Evolutionary conservation across 2,113 vertebrate species (phyloP).

Genomic region (Odontophorus gujanensis): DNA sequence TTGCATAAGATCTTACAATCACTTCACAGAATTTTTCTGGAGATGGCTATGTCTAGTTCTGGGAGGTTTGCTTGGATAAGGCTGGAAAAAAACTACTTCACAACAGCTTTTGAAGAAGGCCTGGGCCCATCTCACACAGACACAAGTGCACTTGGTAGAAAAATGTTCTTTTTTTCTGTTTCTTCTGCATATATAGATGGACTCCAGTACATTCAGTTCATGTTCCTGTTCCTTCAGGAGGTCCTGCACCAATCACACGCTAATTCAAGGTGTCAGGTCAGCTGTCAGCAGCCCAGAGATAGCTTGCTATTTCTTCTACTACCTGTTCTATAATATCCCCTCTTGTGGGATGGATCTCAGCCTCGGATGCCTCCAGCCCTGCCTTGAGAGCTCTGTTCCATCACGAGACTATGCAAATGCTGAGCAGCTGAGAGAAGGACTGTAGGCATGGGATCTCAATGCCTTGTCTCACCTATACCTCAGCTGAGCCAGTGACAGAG

Average conservation of each 20-base stretch:
- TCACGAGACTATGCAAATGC: neutral
- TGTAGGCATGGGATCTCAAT: rapidly evolving
- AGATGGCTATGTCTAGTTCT: neutral
- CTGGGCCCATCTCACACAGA: neutral
- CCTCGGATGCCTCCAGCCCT: neutral
- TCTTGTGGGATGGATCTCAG: neutral
- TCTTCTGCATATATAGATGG: neutral
- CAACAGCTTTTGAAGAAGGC: neutral
- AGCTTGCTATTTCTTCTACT: neutral
- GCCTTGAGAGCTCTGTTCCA: neutral
- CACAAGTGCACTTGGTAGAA: neutral
- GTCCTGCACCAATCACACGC: neutral
- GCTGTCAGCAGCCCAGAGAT: neutral
- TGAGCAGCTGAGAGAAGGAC: neutral
- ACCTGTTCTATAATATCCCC: neutral
- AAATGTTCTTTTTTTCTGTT: neutral
- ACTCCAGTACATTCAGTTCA: neutral
- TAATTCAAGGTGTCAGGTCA: neutral
- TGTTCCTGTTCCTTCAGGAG: neutral
- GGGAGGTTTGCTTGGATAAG: neutral
- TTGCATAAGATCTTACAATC: neutral
- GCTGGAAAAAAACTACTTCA: neutral
- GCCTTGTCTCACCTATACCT: neutral
- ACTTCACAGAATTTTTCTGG: neutral
- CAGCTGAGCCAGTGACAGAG: neutral